Evolutionary conservation across 2,888 invertebrate species (phyloP).

Genomic region (Dicycla oo): DNA sequence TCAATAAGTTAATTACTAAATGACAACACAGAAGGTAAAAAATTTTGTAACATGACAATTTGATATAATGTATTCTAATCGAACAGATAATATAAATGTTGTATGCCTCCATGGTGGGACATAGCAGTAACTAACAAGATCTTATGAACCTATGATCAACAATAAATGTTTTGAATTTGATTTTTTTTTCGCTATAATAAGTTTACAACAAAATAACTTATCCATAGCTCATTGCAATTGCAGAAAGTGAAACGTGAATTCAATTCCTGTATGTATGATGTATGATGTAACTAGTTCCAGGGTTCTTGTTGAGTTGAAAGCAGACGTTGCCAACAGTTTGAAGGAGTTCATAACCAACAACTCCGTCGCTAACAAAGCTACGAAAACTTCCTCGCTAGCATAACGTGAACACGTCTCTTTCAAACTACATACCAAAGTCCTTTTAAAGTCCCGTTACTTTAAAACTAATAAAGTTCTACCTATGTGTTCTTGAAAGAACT

Average conservation of each 20-base stretch:
- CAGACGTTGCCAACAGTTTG: constrained; percentile 17
- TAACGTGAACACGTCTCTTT: constrained; percentile 14
- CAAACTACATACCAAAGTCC: constrained; percentile 8
- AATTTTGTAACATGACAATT: too few relatives aligned
- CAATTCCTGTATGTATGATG: neutral
- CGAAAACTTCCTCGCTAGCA: constrained; percentile 12
- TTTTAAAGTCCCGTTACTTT: constrained; percentile 24
- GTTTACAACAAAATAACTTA: too few relatives aligned
- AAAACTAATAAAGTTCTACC: constrained; percentile 36
- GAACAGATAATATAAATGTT: too few relatives aligned
- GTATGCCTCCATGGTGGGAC: too few relatives aligned
- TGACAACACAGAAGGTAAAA: too few relatives aligned
- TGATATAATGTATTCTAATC: too few relatives aligned
- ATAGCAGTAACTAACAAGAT: too few relatives aligned
- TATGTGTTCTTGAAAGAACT: constrained; percentile 20
- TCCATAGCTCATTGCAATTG: neutral
- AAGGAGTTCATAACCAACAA: constrained; percentile 19
- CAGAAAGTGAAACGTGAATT: neutral
- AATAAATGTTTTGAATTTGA: too few relatives aligned
- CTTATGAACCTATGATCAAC: too few relatives aligned
- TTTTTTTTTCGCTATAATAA: too few relatives aligned
- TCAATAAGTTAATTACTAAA: too few relatives aligned
- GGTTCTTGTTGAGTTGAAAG: constrained; percentile 5
- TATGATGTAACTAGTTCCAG: constrained; percentile 6
- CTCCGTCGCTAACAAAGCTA: constrained; percentile 11